Evolutionary conservation across 1,140 invertebrate species (phyloP).

Genomic region (Drosophila sulfurigaster): DNA sequence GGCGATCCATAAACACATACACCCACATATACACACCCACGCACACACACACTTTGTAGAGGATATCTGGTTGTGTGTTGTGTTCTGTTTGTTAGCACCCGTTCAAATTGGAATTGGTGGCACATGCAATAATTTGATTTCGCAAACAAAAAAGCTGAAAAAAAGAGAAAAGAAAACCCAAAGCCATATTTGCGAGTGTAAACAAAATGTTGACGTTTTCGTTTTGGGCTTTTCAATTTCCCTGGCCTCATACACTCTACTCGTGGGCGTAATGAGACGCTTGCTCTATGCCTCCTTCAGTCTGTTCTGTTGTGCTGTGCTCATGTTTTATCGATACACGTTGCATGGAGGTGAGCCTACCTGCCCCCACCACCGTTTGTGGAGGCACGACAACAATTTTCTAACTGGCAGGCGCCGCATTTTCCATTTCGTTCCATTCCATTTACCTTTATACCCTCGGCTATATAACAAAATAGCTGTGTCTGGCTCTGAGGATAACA

Average conservation of each 20-base stretch:
- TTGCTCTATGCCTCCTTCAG: conserved; percentile 5
- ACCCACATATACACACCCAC: neutral
- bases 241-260: conserved; percentile 21
- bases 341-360: conserved; percentile 32
- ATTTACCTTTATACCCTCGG: conserved; percentile 25
- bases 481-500: neutral
- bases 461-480: neutral
- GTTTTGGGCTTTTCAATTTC: conserved; percentile 65
- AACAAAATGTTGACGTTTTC: conserved; percentile 65
- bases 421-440: conserved; percentile 50
- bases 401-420: conserved; percentile 64
- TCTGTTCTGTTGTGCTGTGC: conserved; percentile 14
- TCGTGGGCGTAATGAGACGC: conserved; percentile 68
- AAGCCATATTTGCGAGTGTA: conserved; percentile 37
- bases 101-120: conserved; percentile 63
- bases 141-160: conserved; percentile 21
- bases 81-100: conserved; percentile 52
- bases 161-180: conserved; percentile 5
- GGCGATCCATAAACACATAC: conserved; percentile 7
- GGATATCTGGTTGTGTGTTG: conserved; percentile 32
- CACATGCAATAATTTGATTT: conserved; percentile 79
- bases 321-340: conserved; percentile 78
- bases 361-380: neutral
- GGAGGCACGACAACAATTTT: conserved; percentile 51
- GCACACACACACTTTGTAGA: neutral